Evolutionary conservation across 2,888 invertebrate genomes (phyloP), one percentile per base, ranked within the genome.

Genomic region (Oscheius sp.): DNA sequence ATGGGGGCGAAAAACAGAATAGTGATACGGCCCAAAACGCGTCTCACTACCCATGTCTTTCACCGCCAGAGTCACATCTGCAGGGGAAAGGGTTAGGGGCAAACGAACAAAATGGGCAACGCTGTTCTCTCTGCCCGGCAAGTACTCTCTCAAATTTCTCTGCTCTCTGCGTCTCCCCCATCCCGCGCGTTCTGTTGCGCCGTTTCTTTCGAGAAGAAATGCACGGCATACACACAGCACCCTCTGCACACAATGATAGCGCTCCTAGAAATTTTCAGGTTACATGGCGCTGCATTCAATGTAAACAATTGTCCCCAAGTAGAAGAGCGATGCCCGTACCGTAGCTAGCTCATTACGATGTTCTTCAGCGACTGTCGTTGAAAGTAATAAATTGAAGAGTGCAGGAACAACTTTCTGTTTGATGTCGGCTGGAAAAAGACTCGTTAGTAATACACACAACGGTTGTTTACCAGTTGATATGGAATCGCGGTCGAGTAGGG

Each of bases 41-140:
- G 95, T 95, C 95, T 95, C 95, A 93, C 94, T 95, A 95, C 95
- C 93, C 94, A 94, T 94, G 95, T 95, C 95, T 95, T 95, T 95
- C 95, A 95, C 90, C 83, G 72, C 76, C 82, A 58, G 69, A 56
- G 66, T 56, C 61, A 68, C 66, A 29, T 35, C 25, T 63, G 55
- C 63, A 64, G 68, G 68, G 46, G 41, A 35, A 52, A 29, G 56
- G 53, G 56, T 43, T 29, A 41, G 46, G 58, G 41, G 45, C 64
- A 49, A 46, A 49, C 64, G 64, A 49, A 49, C 49, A 64, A 64
- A 64, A 64, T 46, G 49, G 64, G 49, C 66, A 49, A 35, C n/a
- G 66, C 66, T 46, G 49, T 49, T 52, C 49, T 23, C 66, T 66
- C 66, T 29, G 52, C 66, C 25, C 66, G 66, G 9, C n/a, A 25